phyloP scores from a whole-genome alignment of 2,888 invertebrate genomes.

The Melinopterus prodromus region DNA sequence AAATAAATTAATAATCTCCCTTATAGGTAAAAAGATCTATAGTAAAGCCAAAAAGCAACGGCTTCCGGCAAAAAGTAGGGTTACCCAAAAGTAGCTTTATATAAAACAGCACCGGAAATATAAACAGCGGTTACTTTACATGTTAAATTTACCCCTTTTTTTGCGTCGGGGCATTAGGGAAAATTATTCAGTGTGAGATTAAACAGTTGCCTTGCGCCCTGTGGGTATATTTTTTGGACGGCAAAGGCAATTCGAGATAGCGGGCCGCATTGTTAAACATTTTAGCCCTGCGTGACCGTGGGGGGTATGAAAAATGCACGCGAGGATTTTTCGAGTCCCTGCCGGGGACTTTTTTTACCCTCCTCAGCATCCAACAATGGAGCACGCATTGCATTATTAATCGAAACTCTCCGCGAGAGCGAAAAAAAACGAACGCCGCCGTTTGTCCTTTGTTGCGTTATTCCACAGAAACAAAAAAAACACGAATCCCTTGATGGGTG shows the following conservation, averaged over 20 bases:
- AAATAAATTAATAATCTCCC: too few relatives aligned
- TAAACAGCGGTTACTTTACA: neutral
- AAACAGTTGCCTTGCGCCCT: neutral
- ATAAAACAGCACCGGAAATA: neutral
- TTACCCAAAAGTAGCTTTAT: neutral
- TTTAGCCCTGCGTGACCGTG: neutral
- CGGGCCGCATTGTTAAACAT: neutral
- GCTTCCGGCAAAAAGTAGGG: too few relatives aligned
- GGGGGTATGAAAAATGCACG: neutral
- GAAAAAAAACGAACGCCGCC: neutral
- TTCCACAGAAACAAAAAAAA: neutral
- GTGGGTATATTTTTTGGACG: neutral
- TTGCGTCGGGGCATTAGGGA: neutral
- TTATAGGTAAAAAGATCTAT: too few relatives aligned
- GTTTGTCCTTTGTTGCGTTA: neutral
- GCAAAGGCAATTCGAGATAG: neutral
- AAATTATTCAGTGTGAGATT: conserved; percentile 4
- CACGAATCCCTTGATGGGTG: too few relatives aligned
- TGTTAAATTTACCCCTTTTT: neutral
- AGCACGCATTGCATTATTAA: neutral
- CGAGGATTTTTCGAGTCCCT: neutral
- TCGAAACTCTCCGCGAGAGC: neutral
- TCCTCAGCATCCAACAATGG: neutral
- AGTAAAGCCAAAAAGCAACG: too few relatives aligned
- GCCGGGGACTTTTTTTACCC: neutral